Evolutionary conservation across 2,113 vertebrate species (phyloP), one percentile per base, ranked within the genome.

Genomic region (Anguilla japonica): DNA sequence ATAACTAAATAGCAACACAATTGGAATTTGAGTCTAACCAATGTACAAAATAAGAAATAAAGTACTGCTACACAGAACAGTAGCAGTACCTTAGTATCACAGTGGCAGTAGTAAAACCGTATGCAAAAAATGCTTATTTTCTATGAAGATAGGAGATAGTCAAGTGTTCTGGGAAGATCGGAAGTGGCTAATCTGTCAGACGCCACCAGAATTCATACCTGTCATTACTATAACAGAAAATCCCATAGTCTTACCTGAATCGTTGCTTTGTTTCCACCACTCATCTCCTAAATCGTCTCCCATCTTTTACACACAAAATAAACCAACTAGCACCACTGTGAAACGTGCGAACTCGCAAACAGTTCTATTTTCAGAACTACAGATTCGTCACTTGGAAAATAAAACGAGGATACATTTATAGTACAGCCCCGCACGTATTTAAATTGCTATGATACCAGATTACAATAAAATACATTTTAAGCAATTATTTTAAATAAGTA

Each of bases 271-370:
- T 81, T 87, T 56, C 87, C 87, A 87, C 87, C 87, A 87, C 53
- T 87, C 87, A 9, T 87, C 87, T 67, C 83, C 87, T 75, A 87
- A 60, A n/a, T 79, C 57, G 83, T 87, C 87, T 84, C 82, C 87
- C 87, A 87, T 87, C 39, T 87, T 34, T 63, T n/a, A 81, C 81
- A 80, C 78, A 67, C 60, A 67, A 67, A 67, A 53, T 14, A 53
- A 53, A 14, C 50, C 46, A 83, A 20, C 60, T 80, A 84, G 15
- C 79, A 57, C 82, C 86, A 67, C 82, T 60, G 82, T 16, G 11
- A 78, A 75, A 41, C 29, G 46, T 57, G 50, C 56, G 26, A 40
- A 29, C 40, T 40, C 20, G 4, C 18, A 20, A 41, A 67, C 39
- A 14, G 5, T 41, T 83, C 43, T 26, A 29, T 9, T 84, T 87